Percentiles rank a stretch among this genome's conserved stretches.
phyloP scores from a whole-genome alignment of 2,113 vertebrate species.

The Amblyornis subalaris region DNA sequence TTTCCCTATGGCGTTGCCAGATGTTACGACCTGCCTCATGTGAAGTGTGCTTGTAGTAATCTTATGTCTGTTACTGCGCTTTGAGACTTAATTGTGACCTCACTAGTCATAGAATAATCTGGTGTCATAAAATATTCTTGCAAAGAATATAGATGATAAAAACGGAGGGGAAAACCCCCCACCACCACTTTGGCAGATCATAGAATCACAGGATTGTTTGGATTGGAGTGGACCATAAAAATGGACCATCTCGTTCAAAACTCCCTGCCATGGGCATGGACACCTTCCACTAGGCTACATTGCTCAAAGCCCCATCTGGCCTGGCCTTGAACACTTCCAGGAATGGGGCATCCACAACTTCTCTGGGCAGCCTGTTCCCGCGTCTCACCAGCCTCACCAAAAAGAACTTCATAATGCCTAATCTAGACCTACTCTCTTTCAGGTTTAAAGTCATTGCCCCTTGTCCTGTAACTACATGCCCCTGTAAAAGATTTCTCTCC shows the following conservation, averaged over 20 bases:
- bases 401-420: background rate
- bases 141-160: background rate
- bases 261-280: background rate
- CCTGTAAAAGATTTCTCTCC: background rate
- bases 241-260: background rate
- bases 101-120: background rate
- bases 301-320: background rate
- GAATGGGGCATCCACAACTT: background rate
- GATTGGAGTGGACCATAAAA: rapidly evolving
- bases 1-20: background rate
- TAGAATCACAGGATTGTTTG: background rate
- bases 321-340: background rate
- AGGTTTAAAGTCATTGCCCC: too few relatives aligned
- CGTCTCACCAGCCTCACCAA: background rate
- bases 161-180: background rate
- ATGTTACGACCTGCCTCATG: background rate
- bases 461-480: background rate
- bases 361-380: background rate
- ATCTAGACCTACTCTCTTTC: background rate
- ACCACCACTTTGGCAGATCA: background rate
- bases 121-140: background rate
- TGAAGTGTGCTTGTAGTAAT: background rate
- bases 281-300: background rate
- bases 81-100: background rate
- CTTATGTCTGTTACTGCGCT: background rate